These are phyloP conservation scores for Cassiopea xamachana DNA, from an alignment of 30 jellyfish, hydroid and myxozoan species.

Conservation along the genomic window DNA sequence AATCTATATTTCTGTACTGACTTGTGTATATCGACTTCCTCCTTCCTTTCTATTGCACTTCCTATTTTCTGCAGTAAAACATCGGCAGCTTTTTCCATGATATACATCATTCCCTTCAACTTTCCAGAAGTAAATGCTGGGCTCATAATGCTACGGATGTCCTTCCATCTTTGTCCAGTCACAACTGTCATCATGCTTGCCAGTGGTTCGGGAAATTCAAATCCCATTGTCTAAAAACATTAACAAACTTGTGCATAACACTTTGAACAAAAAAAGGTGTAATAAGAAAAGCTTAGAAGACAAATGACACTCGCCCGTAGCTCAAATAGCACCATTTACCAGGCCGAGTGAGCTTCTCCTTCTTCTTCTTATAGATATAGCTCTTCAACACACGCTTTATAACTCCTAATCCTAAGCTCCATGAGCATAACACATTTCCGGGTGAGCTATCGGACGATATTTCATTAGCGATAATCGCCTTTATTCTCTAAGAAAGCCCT, in stretches of 20 bases:
- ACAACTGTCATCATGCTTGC: conserved; percentile 58
- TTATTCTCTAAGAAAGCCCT: too few relatives aligned
- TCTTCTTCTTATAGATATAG: too few relatives aligned
- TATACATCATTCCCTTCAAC: conserved; percentile 60
- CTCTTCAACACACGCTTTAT: too few relatives aligned
- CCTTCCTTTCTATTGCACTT: conserved; percentile 32
- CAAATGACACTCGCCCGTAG: too few relatives aligned
- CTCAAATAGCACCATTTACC: too few relatives aligned
- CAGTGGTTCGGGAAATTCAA: conserved; percentile 71
- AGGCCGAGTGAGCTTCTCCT: too few relatives aligned
- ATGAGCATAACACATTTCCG: too few relatives aligned
- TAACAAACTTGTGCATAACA: background rate
- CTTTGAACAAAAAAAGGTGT: background rate
- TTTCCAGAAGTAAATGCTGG: conserved; percentile 87
- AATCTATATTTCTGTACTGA: background rate
- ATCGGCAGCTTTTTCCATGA: conserved; percentile 74
- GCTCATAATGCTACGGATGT: conserved; percentile 65
- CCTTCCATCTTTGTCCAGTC: conserved; percentile 80
- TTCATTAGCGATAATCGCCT: too few relatives aligned
- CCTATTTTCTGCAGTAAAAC: conserved; percentile 33
- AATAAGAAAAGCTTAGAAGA: too few relatives aligned
- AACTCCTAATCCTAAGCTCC: too few relatives aligned
- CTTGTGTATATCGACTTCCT: conserved; percentile 63
- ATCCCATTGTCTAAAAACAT: conserved; percentile 7
- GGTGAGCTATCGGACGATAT: too few relatives aligned